Evolutionary conservation across 2,888 invertebrate genomes (phyloP), one percentile per base, ranked within the genome.

Genomic region (Tipula vernalis): DNA sequence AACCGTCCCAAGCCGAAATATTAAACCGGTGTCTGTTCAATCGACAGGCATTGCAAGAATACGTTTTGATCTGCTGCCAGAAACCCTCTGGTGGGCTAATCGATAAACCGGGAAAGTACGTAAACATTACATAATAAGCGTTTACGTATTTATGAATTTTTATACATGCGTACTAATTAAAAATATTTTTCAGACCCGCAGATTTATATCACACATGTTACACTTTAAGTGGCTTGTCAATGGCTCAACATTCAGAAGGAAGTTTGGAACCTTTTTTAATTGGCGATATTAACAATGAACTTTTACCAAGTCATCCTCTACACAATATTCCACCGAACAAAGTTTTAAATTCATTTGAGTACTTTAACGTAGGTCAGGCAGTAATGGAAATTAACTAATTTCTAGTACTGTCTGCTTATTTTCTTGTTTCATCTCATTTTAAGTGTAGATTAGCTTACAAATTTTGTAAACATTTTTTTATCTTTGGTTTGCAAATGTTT

Each of bases 121-220:
- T 93, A 85, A 36, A 47, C n/a, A 85, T 12, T 83, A 51, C 12
- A 42, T 47, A 36, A 10, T 71, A 71, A 42, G 39, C 57, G 18
- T 86, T 41, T 57, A 28, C 28, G 28, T 28, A 39, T 18, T 36
- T 12, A 51, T 87, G 39, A n/a, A n/a, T n/a, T n/a, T 15, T 86
- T 28, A 28, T 28, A 28, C 28, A 28, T 28, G 83, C 5, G 13
- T 47, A 28, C 85, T 86, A 39, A 13, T 28, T 36, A 42, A 12
- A 86, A 83, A 87, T 86, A n/a, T 4, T 36, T 86, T 39, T 47
- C 41, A 97, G 97, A 90, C 94, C 94, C 86, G 93, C 96, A 89
- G 99, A 99, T 92, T 95, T 96, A 88, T 99, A 99, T 91, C 99
- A 99, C 91, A 98, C 99, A 0, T 99, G 99, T 91, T 99, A 99